A percentile compares a stretch with the other conserved stretches of the same genome.
These are phyloP conservation scores for Drymodes brunneopygia DNA, from an alignment of 2,113 vertebrate genomes.

Conservation along the genomic window DNA sequence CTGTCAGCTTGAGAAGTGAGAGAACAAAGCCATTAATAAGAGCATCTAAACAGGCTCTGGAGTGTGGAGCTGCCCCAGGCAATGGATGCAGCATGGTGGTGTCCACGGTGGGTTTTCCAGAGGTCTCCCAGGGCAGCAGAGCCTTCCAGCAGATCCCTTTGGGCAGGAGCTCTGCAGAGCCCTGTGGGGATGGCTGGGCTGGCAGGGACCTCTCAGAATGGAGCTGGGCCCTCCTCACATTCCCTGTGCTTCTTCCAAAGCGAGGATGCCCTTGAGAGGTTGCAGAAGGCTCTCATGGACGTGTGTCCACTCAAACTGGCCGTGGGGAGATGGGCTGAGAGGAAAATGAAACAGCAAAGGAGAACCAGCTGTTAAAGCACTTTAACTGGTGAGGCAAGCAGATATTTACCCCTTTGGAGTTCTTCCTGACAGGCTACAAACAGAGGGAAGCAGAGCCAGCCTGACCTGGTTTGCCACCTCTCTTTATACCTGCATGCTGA, in stretches of 20 bases:
- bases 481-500: background rate
- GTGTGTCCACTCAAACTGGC: background rate
- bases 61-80: background rate
- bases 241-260: background rate
- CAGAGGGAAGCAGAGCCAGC: background rate
- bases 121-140: background rate
- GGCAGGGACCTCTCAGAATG: background rate
- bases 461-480: background rate
- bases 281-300: background rate
- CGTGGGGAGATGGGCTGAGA: background rate
- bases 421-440: background rate
- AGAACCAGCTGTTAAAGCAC: background rate
- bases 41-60: background rate
- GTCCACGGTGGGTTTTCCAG: background rate
- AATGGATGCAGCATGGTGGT: background rate
- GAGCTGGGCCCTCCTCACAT: background rate
- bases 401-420: background rate
- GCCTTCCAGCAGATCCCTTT: background rate
- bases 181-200: background rate
- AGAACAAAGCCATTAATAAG: slow-evolving; percentile 30
- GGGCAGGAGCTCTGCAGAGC: background rate
- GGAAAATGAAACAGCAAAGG: background rate
- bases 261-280: background rate
- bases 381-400: background rate
- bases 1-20: background rate